These are phyloP conservation scores for Athrips mouffetella DNA, from an alignment of 2,888 invertebrate species.

Conservation along the genomic window DNA sequence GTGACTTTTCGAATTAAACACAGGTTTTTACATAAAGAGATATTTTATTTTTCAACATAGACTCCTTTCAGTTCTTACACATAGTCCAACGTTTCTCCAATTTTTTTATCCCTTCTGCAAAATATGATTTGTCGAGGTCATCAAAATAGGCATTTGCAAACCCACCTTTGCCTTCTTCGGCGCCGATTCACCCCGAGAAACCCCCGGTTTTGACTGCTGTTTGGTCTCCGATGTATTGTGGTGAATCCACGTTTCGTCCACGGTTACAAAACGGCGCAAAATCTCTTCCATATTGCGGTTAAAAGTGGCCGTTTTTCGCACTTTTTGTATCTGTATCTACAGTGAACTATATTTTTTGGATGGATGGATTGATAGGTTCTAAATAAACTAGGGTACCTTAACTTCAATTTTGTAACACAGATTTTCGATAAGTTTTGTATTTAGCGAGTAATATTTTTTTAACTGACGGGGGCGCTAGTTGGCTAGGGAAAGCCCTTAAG, in stretches of 20 bases:
- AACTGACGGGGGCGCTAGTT: no score
- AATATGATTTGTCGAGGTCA: neutral
- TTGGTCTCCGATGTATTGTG: constrained; percentile 21
- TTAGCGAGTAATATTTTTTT: no score
- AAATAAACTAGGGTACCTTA: no score
- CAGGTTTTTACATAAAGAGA: no score
- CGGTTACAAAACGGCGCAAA: constrained; percentile 24
- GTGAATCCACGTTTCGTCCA: constrained; percentile 25
- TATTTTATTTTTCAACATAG: neutral
- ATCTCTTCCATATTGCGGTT: constrained; percentile 13
- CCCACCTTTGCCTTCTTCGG: constrained; percentile 14
- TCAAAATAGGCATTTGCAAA: neutral
- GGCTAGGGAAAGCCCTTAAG: no score
- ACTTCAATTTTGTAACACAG: no score
- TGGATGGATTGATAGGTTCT: no score
- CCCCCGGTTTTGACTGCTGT: constrained; percentile 18
- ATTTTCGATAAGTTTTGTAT: no score
- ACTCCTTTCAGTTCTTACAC: neutral
- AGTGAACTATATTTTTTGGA: no score
- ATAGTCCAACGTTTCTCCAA: neutral
- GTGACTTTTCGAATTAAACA: no score
- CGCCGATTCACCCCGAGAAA: neutral
- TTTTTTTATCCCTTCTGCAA: neutral
- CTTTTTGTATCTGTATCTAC: no score
- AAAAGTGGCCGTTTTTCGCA: constrained; percentile 14